Base-by-base conservation (phyloP, 2,888 invertebrate genomes). In the Thera obeliscata region DNA sequence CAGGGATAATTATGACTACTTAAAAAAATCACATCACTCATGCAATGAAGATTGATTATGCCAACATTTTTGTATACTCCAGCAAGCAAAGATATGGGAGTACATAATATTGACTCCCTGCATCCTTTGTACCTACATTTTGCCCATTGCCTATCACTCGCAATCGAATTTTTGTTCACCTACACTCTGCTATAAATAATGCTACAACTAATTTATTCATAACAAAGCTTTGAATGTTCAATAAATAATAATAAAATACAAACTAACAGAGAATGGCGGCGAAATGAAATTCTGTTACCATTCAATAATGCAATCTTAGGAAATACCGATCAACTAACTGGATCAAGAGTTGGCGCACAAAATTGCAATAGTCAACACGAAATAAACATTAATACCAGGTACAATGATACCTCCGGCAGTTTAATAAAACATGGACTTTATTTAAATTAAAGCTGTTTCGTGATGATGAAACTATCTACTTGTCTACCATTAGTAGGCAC, bases 221-320 rank as follows among this genome's bases (percentile, higher is more conserved):
- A 12, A 59, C 41, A 11, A 61, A 6, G 22, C 12, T 52, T 61
- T 22, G 35, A 61, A 54, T 46, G 46, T 61, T 5, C 5, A 48
- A 50, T 58, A 61, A 61, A 38, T 57, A 66, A 57, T 57, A 66
- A 36, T 77, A 61, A 48, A 64, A 65, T 49, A 56, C 49, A 49
- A 65, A 65, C 56, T 35, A 48, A 62, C 74, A 78, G 79, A 83
- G 81, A 85, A 83, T 80, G 84, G 77, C 79, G 83, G 82, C 81
- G 81, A 80, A 41, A 80, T 78, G 78, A 78, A 81, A 84, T 83
- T 84, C 81, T 85, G 80, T 82, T 7, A 81, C 81, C 79, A 84
- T 87, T 86, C 82, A 85, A 85, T 88, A 85, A 86, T 85, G 87
- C 87, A 90, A 88, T 86, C 76, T 88, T 89, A 85, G 81, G 89